These are phyloP conservation scores for Tetraodon nigroviridis DNA, from an alignment of 2,113 vertebrate genomes.

Conservation along the genomic window DNA sequence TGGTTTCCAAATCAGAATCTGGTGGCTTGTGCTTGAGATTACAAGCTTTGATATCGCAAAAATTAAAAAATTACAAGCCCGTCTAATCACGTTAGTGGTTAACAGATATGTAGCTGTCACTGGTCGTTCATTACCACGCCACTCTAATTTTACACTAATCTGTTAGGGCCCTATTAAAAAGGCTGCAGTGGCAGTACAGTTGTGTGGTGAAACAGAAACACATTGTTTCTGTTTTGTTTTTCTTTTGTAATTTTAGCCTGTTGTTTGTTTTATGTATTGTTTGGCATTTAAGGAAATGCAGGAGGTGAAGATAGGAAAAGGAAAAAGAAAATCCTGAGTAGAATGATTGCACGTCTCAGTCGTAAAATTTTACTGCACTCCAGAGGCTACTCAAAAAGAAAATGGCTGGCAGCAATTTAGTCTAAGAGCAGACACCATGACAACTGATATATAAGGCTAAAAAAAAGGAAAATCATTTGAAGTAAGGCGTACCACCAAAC, in stretches of 20 bases:
- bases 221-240: neutral
- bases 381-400: conserved; percentile 32
- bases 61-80: conserved; percentile 18
- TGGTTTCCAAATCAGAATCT: conserved; percentile 12
- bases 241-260: neutral
- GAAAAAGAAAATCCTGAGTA: conserved; percentile 23
- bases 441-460: conserved; percentile 32
- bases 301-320: conserved; percentile 8
- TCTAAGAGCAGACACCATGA: conserved; percentile 41
- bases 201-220: neutral
- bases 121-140: neutral
- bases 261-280: neutral
- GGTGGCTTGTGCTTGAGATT: conserved; percentile 9
- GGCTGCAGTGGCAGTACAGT: neutral
- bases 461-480: conserved; percentile 34
- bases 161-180: neutral
- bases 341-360: conserved; percentile 31
- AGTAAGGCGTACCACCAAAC: conserved; percentile 13
- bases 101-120: conserved; percentile 7
- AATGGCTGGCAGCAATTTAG: conserved; percentile 41
- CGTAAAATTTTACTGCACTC: conserved; percentile 33
- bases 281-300: neutral
- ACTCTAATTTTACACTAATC: neutral
- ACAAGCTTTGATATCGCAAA: conserved; percentile 22
- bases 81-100: conserved; percentile 18